A percentile compares a stretch with the other conserved stretches of the same genome.
These are phyloP conservation scores for Botia kubotai DNA, from an alignment of 2,797 vertebrate species.

Conservation along the genomic window DNA sequence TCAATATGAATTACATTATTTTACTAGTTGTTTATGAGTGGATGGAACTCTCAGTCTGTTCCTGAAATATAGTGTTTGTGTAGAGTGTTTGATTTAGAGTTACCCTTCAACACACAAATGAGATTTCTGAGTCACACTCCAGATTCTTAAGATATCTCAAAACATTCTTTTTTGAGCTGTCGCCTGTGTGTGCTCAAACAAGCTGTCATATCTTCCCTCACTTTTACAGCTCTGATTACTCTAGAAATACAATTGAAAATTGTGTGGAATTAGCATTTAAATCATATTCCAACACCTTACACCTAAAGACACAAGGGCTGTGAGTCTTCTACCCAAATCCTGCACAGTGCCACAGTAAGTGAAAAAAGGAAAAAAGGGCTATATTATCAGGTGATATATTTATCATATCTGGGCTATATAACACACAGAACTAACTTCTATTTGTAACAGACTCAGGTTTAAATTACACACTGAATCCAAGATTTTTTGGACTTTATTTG, in stretches of 20 bases:
- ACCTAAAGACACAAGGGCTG: background rate
- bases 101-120: background rate
- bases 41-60: background rate
- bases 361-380: too few relatives aligned
- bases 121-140: background rate
- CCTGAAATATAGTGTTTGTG: background rate
- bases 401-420: background rate
- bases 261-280: background rate
- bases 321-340: background rate
- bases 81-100: background rate
- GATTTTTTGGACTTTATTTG: background rate
- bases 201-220: constrained; percentile 17
- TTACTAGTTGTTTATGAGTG: too few relatives aligned
- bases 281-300: constrained; percentile 7
- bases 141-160: background rate
- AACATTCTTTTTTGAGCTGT: background rate
- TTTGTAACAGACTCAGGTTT: background rate
- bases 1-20: too few relatives aligned
- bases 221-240: constrained; percentile 20
- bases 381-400: background rate
- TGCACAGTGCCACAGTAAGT: background rate
- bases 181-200: background rate
- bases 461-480: background rate
- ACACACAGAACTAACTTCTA: too few relatives aligned
- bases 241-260: background rate